Conservation (phyloP, 2,797 vertebrate genomes). For the Paedocypris micromegethes region DNA sequence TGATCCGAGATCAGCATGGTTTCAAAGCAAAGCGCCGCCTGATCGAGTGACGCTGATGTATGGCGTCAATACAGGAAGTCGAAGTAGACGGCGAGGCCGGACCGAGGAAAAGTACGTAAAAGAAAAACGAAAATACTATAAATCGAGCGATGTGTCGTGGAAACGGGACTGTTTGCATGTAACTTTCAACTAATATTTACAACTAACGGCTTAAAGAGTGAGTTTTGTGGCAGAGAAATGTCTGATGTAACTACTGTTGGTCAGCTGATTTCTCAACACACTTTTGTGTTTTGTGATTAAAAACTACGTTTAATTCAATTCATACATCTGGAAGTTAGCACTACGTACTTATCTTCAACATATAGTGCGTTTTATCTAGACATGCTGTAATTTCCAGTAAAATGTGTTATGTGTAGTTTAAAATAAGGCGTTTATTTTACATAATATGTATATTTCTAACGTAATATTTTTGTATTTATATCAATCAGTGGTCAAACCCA, state of each 20-base stretch:
- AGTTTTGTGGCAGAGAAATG: slow-evolving; percentile 1
- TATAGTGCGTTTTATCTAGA: too few species aligned
- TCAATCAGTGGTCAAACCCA: too few species aligned
- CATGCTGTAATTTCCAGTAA: too few species aligned
- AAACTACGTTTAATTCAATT: too few species aligned
- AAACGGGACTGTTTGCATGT: not conserved
- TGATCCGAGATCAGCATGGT: slow-evolving; percentile 19
- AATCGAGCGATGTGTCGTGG: not conserved
- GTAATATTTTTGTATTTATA: too few species aligned
- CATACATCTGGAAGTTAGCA: too few species aligned
- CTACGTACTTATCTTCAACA: too few species aligned
- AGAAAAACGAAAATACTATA: not conserved
- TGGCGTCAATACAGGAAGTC: slow-evolving; percentile 20
- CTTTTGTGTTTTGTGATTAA: not conserved
- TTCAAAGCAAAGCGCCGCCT: not conserved
- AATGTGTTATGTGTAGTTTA: too few species aligned
- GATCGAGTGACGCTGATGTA: slow-evolving; percentile 22
- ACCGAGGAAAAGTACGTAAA: slow-evolving; percentile 14
- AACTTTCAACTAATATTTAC: not conserved
- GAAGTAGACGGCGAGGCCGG: slow-evolving; percentile 15
- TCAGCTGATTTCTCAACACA: not conserved
- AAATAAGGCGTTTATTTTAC: too few species aligned
- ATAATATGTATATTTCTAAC: too few species aligned
- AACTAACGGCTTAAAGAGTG: not conserved
- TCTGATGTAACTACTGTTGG: not conserved